Evolutionary conservation across 2,888 invertebrate species (phyloP).

Genomic region (Eristalis pertinax): DNA sequence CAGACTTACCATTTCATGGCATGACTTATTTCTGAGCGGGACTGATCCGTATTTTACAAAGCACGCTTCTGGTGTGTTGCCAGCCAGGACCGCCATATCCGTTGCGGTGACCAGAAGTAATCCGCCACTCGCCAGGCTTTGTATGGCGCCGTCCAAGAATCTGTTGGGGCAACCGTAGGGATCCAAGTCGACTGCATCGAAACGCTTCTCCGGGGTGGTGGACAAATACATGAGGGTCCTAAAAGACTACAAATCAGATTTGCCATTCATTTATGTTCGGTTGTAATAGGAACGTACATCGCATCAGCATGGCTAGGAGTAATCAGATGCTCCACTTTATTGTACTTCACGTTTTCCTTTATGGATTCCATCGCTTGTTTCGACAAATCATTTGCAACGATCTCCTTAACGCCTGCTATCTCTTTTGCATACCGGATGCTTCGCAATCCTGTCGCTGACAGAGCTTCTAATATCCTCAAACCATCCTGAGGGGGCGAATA

Average conservation of each 20-base stretch:
- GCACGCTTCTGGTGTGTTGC: conserved; percentile 97
- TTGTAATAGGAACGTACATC: conserved; percentile 85
- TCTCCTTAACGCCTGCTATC: conserved; percentile 89
- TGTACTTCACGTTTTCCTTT: conserved; percentile 84
- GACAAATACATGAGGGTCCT: conserved; percentile 94
- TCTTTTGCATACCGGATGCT: conserved; percentile 98
- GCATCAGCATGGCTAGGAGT: conserved; percentile 93
- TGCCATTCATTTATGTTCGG: background rate
- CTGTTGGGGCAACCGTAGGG: conserved; percentile 97
- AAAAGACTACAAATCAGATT: conserved; percentile 74
- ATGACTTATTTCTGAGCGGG: conserved; percentile 91
- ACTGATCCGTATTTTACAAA: conserved; percentile 96
- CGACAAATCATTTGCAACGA: conserved; percentile 96
- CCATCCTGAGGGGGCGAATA: conserved; percentile 73
- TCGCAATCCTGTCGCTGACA: conserved; percentile 97
- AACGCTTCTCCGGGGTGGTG: conserved; percentile 85
- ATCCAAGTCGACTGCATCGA: conserved; percentile 96
- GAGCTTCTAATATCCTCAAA: conserved; percentile 90
- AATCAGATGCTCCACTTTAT: conserved; percentile 87
- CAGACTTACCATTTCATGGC: conserved; percentile 94
- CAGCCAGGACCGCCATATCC: conserved; percentile 97
- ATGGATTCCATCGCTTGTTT: conserved; percentile 93
- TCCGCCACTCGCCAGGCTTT: conserved; percentile 90
- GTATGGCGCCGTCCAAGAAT: conserved; percentile 95
- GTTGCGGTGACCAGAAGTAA: conserved; percentile 97